Base-by-base conservation (phyloP, 2,888 invertebrate species). In the Junonia oenone region DNA sequence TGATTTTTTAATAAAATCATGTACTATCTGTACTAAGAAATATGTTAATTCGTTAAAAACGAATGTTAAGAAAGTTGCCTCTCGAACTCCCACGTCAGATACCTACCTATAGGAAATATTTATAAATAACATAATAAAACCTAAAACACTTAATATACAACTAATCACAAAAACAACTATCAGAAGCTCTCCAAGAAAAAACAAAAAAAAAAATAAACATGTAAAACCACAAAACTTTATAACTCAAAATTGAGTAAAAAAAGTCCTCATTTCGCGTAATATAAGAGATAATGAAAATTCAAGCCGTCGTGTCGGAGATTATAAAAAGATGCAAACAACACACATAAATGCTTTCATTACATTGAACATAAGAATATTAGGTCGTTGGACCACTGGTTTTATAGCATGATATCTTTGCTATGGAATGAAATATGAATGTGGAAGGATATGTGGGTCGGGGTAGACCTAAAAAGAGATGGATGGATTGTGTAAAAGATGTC, bases 271-370 rank as follows among this genome's bases (percentile, higher is more conserved):
- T 43, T 43, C 3, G 43, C 13, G 13, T 13, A 2, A 14, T 26
- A 43, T 43, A n/a, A 26, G 17, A 13, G 13, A 8, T 43, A 43
- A 22, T 43, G 43, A 26, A 40, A 40, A 26, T 14, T 17, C 13
- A 8, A 26, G n/a, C 26, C 13, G 13, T 6, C 26, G 14, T 43
- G 26, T 43, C 13, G 2, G 13, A 26, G 43, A 43, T 26, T 26
- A 43, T 26, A 43, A 26, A 43, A 43, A 43, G 43, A 43, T 43
- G 43, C 22, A 26, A 43, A 22, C 43, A 8, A 26, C 43, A n/a
- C 8, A 6, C 43, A 13, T 43, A 43, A 43, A 13, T 26, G 26
- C 43, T 43, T 26, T 1, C 43, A 43, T 43, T 43, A 43, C 26
- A n/a, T 26, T 26, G 22, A 43, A 43, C 14, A 26, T 43, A 5